Evolutionary conservation across 2,797 vertebrate species (phyloP).

Genomic region (Pantherophis vulpinus): DNA sequence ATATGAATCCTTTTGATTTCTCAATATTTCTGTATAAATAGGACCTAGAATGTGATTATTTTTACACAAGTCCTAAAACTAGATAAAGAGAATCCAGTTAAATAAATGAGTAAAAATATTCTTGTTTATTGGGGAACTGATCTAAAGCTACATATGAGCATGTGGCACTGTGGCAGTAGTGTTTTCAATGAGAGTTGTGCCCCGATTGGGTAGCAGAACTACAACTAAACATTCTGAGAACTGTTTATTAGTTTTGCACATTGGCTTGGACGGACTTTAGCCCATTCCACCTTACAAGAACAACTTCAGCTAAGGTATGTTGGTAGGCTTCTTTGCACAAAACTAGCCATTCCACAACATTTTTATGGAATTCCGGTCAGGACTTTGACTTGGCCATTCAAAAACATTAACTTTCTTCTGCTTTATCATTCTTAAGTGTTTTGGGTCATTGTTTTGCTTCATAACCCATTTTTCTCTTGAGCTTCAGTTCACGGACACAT

Average conservation of each 20-base stretch:
- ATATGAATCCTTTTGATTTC: background rate
- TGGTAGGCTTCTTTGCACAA: background rate
- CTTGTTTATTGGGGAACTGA: background rate
- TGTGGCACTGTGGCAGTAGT: background rate
- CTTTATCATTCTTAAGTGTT: background rate
- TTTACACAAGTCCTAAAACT: background rate
- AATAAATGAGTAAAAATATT: background rate
- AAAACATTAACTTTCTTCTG: background rate
- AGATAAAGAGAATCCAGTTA: background rate
- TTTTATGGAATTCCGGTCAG: background rate
- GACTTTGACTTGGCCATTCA: background rate
- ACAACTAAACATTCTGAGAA: background rate
- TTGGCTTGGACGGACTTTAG: background rate
- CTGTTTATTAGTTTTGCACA: background rate
- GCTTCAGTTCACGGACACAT: background rate
- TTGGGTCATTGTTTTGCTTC: background rate
- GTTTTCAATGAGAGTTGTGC: background rate
- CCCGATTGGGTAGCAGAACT: background rate
- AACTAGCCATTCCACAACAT: background rate
- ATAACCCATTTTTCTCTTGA: background rate
- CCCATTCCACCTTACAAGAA: background rate
- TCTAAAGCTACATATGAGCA: background rate
- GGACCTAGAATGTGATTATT: background rate
- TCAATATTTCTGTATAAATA: background rate
- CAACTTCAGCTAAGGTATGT: background rate